Conservation (phyloP, 2,113 vertebrate genomes). For the Eleginops maclovinus region DNA sequence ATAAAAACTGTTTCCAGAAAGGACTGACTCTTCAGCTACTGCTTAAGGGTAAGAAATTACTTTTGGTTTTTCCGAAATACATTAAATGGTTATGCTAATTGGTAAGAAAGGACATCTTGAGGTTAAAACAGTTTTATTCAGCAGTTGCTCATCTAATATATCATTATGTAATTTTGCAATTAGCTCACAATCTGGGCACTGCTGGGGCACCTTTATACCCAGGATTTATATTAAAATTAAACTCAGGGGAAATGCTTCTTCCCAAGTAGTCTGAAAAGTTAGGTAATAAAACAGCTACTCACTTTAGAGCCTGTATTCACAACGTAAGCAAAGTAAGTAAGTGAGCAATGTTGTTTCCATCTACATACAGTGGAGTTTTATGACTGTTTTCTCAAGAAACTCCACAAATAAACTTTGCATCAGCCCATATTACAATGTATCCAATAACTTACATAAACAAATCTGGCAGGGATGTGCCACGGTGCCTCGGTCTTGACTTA, state of each 20-base stretch:
- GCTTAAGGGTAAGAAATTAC: background rate
- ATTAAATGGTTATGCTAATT: background rate
- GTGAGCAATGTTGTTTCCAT: background rate
- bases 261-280: background rate
- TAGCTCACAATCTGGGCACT: background rate
- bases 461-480: too few relatives aligned
- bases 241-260: background rate
- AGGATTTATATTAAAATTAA: background rate
- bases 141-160: constrained; percentile 5
- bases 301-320: background rate
- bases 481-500: too few relatives aligned
- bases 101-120: constrained; percentile 19
- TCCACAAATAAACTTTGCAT: background rate
- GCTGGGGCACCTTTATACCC: background rate
- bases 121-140: background rate
- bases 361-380: background rate
- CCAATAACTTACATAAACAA: background rate
- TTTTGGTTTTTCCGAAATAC: background rate
- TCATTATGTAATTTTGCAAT: constrained; percentile 5
- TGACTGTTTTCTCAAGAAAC: too few relatives aligned
- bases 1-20: background rate
- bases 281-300: too few relatives aligned
- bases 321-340: background rate
- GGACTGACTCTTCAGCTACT: background rate
- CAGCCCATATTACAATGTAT: background rate